Evolutionary conservation across 2,113 vertebrate genomes (phyloP).

Genomic region (Caloenas nicobarica): DNA sequence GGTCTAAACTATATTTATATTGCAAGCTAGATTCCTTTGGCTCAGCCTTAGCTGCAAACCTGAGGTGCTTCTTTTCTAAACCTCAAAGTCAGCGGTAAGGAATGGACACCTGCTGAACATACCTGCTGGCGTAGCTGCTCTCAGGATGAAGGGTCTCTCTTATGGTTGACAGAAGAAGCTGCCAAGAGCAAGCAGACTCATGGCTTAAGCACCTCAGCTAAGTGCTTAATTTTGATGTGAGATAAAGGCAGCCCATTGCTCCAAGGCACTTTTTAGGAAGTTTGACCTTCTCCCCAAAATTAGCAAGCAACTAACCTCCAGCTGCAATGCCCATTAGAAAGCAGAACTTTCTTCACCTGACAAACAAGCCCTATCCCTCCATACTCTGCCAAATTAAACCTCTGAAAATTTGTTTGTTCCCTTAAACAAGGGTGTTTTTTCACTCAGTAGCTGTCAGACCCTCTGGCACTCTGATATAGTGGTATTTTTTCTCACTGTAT

Average conservation of each 20-base stretch:
- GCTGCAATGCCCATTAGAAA: neutral
- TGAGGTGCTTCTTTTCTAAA: neutral
- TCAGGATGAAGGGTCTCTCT: neutral
- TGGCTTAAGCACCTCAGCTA: neutral
- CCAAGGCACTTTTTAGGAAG: neutral
- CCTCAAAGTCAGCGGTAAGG: neutral
- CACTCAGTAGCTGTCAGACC: neutral
- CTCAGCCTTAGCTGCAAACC: neutral
- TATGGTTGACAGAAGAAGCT: neutral
- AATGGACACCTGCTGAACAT: neutral
- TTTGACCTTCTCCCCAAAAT: neutral
- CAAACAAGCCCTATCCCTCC: neutral
- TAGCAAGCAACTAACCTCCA: neutral
- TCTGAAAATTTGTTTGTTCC: neutral
- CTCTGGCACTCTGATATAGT: neutral
- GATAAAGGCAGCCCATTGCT: neutral
- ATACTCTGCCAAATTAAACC: neutral
- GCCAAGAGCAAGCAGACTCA: neutral
- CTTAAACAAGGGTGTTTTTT: neutral
- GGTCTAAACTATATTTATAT: neutral
- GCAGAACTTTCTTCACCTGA: neutral
- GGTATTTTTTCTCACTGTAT: neutral
- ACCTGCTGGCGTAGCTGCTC: neutral
- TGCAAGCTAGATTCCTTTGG: neutral
- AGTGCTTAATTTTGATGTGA: neutral